Percentiles rank a stretch among this genome's conserved stretches.
Conservation (phyloP, 2,113 vertebrate species). For the Cromileptes altivelis region DNA sequence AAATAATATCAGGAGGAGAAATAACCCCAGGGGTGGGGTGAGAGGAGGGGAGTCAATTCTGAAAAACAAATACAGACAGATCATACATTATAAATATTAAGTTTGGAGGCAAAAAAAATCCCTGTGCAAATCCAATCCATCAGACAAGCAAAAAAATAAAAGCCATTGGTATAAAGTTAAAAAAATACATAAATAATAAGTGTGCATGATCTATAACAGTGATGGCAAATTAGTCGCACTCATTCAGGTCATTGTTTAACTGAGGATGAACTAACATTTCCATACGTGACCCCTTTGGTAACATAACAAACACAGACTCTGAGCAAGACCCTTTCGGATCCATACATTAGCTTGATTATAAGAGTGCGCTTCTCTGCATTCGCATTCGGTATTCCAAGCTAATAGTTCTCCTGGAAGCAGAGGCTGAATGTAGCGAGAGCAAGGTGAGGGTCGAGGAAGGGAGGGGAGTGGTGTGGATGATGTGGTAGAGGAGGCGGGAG, state of each 20-base stretch:
- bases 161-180: background rate
- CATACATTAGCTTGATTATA: slow-evolving; percentile 47
- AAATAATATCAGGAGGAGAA: slow-evolving; percentile 24
- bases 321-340: background rate
- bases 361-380: slow-evolving; percentile 16
- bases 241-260: slow-evolving; percentile 6
- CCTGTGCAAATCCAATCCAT: slow-evolving; percentile 16
- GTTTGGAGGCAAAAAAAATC: slow-evolving; percentile 24
- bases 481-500: slow-evolving; percentile 1
- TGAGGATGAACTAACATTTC: slow-evolving; percentile 5
- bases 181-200: background rate
- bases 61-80: slow-evolving; percentile 36
- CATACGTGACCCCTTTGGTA: background rate
- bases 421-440: slow-evolving; percentile 5
- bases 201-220: slow-evolving; percentile 7
- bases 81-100: slow-evolving; percentile 44
- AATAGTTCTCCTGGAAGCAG: slow-evolving; percentile 38
- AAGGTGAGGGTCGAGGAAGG: background rate
- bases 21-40: background rate
- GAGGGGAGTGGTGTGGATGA: slow-evolving; percentile 14
- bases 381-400: slow-evolving; percentile 19
- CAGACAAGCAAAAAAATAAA: background rate
- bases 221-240: background rate
- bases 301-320: background rate
- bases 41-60: slow-evolving; percentile 3